Evolutionary conservation across 2,797 vertebrate species (phyloP).

Genomic region (Harpagifer antarcticus): DNA sequence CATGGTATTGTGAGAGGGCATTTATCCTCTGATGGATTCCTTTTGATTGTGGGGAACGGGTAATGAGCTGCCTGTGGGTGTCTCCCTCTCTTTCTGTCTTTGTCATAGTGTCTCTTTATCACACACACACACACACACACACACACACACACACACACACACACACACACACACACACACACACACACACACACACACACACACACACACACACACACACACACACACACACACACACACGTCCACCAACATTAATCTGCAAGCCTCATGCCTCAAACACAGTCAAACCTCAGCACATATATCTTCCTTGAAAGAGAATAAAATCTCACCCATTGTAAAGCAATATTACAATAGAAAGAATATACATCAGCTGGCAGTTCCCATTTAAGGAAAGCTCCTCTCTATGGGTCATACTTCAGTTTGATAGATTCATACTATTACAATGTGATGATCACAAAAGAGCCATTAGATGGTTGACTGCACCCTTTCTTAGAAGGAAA

Average conservation of each 20-base stretch:
- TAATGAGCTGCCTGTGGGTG: constrained; percentile 64
- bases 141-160: constrained; percentile 12
- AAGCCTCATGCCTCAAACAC: not conserved
- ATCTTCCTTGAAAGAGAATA: constrained; percentile 28
- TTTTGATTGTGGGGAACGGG: constrained; percentile 49
- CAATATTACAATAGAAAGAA: constrained; percentile 27
- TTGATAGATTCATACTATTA: constrained; percentile 61
- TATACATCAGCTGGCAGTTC: constrained; percentile 52
- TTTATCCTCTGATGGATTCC: constrained; percentile 55
- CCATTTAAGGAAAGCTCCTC: constrained; percentile 34
- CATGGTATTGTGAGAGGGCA: constrained; percentile 40
- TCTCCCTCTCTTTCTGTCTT: constrained; percentile 48
- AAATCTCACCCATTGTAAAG: constrained; percentile 29
- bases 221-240: constrained; percentile 18
- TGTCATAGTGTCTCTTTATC: constrained; percentile 42
- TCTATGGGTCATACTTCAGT: constrained; percentile 44
- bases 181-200: not conserved
- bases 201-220: constrained; percentile 10
- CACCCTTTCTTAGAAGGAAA: constrained; percentile 51
- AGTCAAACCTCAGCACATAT: constrained; percentile 7
- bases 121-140: constrained; percentile 16
- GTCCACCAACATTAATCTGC: constrained; percentile 23
- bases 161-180: not conserved
- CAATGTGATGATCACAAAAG: constrained; percentile 51
- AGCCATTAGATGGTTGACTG: constrained; percentile 51